phyloP scores from a whole-genome alignment of 2,888 invertebrate species.

The Agonopterix subpropinquella region DNA sequence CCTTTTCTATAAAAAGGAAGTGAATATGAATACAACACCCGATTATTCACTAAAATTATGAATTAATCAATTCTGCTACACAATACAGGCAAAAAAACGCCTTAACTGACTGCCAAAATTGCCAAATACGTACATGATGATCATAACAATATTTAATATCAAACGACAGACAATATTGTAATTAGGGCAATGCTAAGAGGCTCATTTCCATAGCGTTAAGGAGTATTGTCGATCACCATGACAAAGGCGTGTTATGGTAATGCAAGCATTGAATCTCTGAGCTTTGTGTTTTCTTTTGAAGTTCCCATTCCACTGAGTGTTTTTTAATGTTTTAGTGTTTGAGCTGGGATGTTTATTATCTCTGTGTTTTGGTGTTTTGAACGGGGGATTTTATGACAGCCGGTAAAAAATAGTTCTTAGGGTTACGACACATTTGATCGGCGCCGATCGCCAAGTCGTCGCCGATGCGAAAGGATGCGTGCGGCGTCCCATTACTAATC shows the following conservation, averaged over 20 bases:
- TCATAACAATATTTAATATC: neutral
- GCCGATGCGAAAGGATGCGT: too few species aligned
- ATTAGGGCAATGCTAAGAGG: conserved; percentile 24
- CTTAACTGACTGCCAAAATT: neutral
- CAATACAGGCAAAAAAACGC: too few species aligned
- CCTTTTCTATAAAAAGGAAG: too few species aligned
- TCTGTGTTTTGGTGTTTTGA: neutral
- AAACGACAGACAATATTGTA: conserved; percentile 20
- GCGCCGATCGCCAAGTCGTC: too few species aligned
- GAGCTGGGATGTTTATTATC: neutral
- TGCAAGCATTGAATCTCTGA: conserved; percentile 1
- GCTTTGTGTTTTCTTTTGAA: conserved; percentile 1
- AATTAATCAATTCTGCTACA: too few species aligned
- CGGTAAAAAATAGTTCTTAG: too few species aligned
- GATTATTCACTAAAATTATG: too few species aligned
- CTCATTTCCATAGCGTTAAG: conserved; percentile 18
- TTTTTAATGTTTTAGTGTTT: conserved; percentile 2
- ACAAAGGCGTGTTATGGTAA: conserved; percentile 13
- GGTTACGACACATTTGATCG: too few species aligned
- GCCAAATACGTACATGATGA: neutral
- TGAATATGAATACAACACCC: too few species aligned
- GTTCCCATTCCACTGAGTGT: neutral
- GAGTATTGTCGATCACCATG: conserved; percentile 11
- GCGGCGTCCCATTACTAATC: too few species aligned
- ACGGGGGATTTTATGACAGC: too few species aligned